These are phyloP conservation scores for Stenolophus ochropezus DNA, from an alignment of 2,888 invertebrate species.

Conservation along the genomic window DNA sequence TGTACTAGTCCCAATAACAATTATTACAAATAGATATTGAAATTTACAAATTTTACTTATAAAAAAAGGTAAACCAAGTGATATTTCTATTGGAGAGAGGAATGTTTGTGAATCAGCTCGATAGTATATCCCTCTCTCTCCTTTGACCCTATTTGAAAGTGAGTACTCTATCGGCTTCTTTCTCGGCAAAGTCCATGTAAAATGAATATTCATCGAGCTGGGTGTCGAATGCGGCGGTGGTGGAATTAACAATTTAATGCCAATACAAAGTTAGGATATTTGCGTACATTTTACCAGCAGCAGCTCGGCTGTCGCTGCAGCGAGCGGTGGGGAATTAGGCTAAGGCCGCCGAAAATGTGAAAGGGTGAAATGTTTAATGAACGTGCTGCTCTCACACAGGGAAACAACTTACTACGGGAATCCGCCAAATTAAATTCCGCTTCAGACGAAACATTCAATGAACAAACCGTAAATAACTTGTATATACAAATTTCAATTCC, in stretches of 20 bases:
- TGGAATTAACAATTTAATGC: slow-evolving; percentile 39
- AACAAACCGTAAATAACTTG: no score
- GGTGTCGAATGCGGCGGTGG: background rate
- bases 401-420: background rate
- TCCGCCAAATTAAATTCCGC: no score
- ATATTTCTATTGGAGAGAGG: no score
- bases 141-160: background rate
- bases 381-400: background rate
- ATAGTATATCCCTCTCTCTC: background rate
- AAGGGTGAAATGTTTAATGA: slow-evolving; percentile 54
- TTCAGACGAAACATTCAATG: no score
- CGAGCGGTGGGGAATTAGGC: slow-evolving; percentile 34
- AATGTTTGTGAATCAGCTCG: background rate
- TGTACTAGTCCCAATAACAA: no score
- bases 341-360: slow-evolving; percentile 47
- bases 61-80: no score
- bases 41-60: no score
- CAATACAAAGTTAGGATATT: slow-evolving; percentile 53
- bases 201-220: background rate
- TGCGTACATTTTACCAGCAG: slow-evolving; percentile 53
- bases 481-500: no score
- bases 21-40: no score
- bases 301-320: slow-evolving; percentile 6
- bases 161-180: background rate
- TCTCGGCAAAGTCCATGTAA: background rate